Evolutionary conservation across 2,888 invertebrate species (phyloP), one percentile per base, ranked within the genome.

Genomic region (Choristoneura rosaceana): DNA sequence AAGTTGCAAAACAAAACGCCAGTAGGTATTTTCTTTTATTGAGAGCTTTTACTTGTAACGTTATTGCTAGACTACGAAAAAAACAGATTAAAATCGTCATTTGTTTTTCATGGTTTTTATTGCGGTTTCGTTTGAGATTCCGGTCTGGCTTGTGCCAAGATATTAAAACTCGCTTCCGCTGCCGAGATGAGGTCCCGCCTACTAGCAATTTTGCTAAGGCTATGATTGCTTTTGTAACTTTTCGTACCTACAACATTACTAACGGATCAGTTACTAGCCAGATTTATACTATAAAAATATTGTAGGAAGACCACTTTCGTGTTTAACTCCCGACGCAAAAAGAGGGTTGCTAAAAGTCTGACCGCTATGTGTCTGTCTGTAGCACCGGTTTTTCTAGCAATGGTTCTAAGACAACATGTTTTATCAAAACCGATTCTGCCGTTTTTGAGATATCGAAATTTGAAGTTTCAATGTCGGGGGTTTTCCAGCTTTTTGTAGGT

Each of bases 191-290:
- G 17, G 33, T 52, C 41, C 58, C 45, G 62, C 62, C 63, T 71
- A n/a, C 65, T 58, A 55, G 34, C 65, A 52, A 71, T 71, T 61
- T 52, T 15, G 34, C 70, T 66, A 34, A 55, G 17, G 43, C 15
- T 52, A 34, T 55, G 60, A 71, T 71, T 66, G 71, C 66, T 71
- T 61, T 66, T 71, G 33, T 12, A 66, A 61, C 41, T 61, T 33
- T 41, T 34, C 47, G 34, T n/a, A 38, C 47, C 15, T n/a, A 38
- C 34, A 45, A 61, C 61, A 69, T 69, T 69, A 9, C 15, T 55
- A 15, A 58, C 45, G 34, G 25, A 25, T 38, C 15, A 3, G 45
- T 17, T 63, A 63, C n/a, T 63, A 25, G 12, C 12, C 25, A 10
- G 7, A 50, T 25, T 25, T 12, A 8, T 52, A 15, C 17, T 15